Percentiles rank a stretch among this genome's conserved stretches.
Evolutionary conservation across 2,113 vertebrate species (phyloP).

Genomic region (Tachysurus vachellii): DNA sequence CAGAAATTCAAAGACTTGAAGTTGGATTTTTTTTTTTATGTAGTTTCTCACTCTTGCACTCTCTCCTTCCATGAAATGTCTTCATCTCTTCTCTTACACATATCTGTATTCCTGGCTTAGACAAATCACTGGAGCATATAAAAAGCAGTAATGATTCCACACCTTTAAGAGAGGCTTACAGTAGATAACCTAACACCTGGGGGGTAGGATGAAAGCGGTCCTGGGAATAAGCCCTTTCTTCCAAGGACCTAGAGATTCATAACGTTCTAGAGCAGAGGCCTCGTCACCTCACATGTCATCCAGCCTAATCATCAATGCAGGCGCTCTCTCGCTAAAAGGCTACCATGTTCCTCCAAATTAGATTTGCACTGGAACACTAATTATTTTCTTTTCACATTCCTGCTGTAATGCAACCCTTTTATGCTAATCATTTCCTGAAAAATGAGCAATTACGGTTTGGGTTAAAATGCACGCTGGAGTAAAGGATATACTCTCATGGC

Average conservation of each 20-base stretch:
- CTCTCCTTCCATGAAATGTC: slow-evolving; percentile 11
- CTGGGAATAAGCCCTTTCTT: slow-evolving; percentile 9
- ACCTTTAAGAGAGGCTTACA: slow-evolving; percentile 53
- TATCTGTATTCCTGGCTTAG: slow-evolving; percentile 66
- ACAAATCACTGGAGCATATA: slow-evolving; percentile 65
- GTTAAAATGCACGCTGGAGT: slow-evolving; percentile 51
- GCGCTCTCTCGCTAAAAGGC: slow-evolving; percentile 46
- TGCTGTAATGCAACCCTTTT: slow-evolving; percentile 50
- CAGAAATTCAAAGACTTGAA: slow-evolving; percentile 45
- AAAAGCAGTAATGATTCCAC: slow-evolving; percentile 58
- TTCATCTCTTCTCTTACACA: slow-evolving; percentile 56
- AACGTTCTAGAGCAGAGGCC: slow-evolving; percentile 45
- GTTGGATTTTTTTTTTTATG: slow-evolving; percentile 49
- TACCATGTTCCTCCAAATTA: slow-evolving; percentile 56
- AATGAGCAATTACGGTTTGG: slow-evolving; percentile 59
- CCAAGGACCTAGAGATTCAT: slow-evolving; percentile 49
- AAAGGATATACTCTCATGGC: slow-evolving; percentile 50
- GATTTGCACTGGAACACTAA: slow-evolving; percentile 59
- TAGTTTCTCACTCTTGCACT: neutral
- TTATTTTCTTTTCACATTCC: slow-evolving; percentile 60
- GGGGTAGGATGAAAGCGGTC: slow-evolving; percentile 26
- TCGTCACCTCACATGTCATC: slow-evolving; percentile 24
- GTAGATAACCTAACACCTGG: slow-evolving; percentile 42
- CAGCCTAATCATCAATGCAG: slow-evolving; percentile 53
- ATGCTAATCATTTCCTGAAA: slow-evolving; percentile 59